A percentile compares a stretch with the other conserved stretches of the same genome.
phyloP scores from a whole-genome alignment of 2,888 invertebrate genomes.

The Thymelicus sylvestris region DNA sequence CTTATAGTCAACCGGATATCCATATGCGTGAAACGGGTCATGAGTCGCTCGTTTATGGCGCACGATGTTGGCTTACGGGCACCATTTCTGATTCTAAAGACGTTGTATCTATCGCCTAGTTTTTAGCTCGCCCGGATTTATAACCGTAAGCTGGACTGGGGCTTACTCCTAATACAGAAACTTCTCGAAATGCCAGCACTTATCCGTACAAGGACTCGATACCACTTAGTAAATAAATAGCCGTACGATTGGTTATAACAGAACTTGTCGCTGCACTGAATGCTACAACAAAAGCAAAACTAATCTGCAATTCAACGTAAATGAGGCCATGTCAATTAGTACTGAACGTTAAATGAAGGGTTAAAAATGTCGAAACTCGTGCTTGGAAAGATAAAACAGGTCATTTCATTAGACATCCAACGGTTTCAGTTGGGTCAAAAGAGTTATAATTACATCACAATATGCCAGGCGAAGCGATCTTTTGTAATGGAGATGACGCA shows the following conservation, averaged over 20 bases:
- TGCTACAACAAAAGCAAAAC: background rate
- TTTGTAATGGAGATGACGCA: conserved; percentile 48
- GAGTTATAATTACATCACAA: conserved; percentile 42
- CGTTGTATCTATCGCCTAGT: conserved; percentile 57
- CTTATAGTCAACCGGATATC: conserved; percentile 72
- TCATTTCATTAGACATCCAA: conserved; percentile 26
- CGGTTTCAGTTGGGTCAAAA: conserved; percentile 40
- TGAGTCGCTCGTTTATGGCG: conserved; percentile 56
- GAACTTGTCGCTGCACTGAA: conserved; percentile 2
- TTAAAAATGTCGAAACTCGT: conserved; percentile 26
- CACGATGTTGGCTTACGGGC: conserved; percentile 28
- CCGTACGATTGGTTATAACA: conserved; percentile 2
- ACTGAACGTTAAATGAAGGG: conserved; percentile 10
- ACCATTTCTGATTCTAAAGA: conserved; percentile 59
- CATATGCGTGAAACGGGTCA: conserved; percentile 75
- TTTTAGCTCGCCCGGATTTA: conserved; percentile 37
- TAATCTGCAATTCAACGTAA: conserved; percentile 17
- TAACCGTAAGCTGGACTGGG: conserved; percentile 29
- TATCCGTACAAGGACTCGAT: background rate
- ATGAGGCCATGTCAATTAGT: conserved; percentile 28
- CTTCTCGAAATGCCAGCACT: conserved; percentile 11
- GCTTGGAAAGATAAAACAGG: conserved; percentile 25
- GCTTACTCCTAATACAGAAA: conserved; percentile 12
- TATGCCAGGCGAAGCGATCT: conserved; percentile 31
- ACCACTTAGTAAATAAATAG: background rate